These are phyloP conservation scores for Orthonevra nobilis DNA, from an alignment of 2,888 invertebrate species.

Conservation along the genomic window DNA sequence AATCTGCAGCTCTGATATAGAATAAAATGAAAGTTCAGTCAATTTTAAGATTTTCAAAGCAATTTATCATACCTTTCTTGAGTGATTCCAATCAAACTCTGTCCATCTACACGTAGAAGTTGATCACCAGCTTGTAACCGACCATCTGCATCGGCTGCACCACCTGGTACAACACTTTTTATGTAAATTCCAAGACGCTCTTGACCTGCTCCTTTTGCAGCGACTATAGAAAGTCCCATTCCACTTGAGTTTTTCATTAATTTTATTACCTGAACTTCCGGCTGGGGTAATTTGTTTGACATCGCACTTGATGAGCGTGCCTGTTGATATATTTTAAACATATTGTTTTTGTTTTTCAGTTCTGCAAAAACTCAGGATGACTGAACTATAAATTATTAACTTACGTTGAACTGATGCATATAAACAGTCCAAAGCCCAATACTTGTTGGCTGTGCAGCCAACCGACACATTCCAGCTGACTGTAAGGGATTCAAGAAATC, in stretches of 20 bases:
- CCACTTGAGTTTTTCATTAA: slow-evolving; percentile 97
- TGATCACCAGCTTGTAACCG: slow-evolving; percentile 98
- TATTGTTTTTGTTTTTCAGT: neutral
- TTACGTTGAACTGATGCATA: slow-evolving; percentile 85
- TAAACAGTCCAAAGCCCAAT: slow-evolving; percentile 98
- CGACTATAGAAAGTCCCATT: slow-evolving; percentile 99
- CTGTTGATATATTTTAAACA: slow-evolving; percentile 74
- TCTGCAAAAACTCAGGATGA: no score
- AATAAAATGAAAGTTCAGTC: neutral
- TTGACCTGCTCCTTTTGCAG: slow-evolving; percentile 94
- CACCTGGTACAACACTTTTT: slow-evolving; percentile 97
- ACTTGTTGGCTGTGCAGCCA: slow-evolving; percentile 94
- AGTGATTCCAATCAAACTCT: slow-evolving; percentile 93
- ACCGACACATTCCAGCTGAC: slow-evolving; percentile 91
- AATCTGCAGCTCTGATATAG: slow-evolving; percentile 91
- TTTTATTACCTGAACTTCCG: slow-evolving; percentile 91
- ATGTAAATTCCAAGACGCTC: slow-evolving; percentile 97
- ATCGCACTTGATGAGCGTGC: slow-evolving; percentile 85
- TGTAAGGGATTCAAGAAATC: slow-evolving; percentile 93
- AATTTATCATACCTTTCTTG: slow-evolving; percentile 83
- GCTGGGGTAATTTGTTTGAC: slow-evolving; percentile 84
- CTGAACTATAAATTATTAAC: no score
- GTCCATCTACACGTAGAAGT: slow-evolving; percentile 96
- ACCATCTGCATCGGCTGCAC: slow-evolving; percentile 95
- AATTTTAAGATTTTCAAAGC: no score